Evolutionary conservation across 2,113 vertebrate species (phyloP), one percentile per base, ranked within the genome.

Genomic region (Thunnus thynnus): DNA sequence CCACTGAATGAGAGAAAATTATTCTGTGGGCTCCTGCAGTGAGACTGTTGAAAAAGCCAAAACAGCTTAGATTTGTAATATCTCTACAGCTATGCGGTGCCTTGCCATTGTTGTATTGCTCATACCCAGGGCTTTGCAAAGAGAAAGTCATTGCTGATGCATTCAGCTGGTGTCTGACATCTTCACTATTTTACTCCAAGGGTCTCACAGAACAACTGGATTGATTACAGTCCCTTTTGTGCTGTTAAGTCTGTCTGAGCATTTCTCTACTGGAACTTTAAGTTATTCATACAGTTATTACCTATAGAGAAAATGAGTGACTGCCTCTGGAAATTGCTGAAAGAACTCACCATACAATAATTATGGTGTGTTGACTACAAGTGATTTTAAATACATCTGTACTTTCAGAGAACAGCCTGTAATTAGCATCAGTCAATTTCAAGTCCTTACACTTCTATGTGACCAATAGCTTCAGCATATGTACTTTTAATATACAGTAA

Each of bases 21-120:
- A 57, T 78, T 86, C 80, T 51, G 36, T 56, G 78, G 50, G 75
- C 67, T 88, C 83, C 65, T 76, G 65, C 65, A 64, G 84, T 14
- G 84, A 80, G 51, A 73, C 72, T 81, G 73, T 63, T 67, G 71
- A 80, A 87, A 82, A 86, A 86, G 54, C 65, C 78, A 71, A 90
- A 78, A 88, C 79, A 79, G 86, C 85, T 90, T 86, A 90, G 79
- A 79, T 86, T 75, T 64, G 78, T 81, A 83, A 88, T 89, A 76
- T 84, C 73, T 88, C 58, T 56, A 17, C 63, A 79, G 64, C 79
- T 72, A 18, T 68, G 83, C 66, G 62, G 62, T 70, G 72, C 55
- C 61, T 52, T 20, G 60, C 83, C 67, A 88, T 89, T 85, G 82
- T 87, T 81, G 80, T 65, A 47, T 72, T 46, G 84, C 68, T 86